Evolutionary conservation across 1,140 invertebrate species (phyloP).

Genomic region (Listronotus bonariensis): DNA sequence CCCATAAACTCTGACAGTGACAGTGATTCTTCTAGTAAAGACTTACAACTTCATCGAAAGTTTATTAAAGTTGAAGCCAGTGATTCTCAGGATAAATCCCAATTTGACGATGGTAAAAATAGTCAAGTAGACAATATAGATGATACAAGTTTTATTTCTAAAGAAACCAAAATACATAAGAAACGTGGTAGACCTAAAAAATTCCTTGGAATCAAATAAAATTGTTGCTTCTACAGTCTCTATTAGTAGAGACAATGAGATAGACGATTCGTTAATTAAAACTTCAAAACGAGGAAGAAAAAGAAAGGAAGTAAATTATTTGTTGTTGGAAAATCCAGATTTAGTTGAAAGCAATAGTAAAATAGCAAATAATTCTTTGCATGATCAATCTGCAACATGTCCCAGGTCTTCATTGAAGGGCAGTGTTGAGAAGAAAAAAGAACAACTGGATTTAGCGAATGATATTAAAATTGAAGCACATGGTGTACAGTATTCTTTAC

Average conservation of each 20-base stretch:
- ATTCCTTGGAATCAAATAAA: neutral
- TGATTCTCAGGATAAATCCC: too few species aligned
- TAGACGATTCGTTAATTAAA: neutral
- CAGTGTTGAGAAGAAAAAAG: neutral
- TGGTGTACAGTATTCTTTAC: too few species aligned
- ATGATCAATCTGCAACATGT: too few species aligned
- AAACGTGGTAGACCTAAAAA: conserved; percentile 13
- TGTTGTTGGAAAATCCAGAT: neutral
- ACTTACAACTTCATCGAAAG: too few species aligned
- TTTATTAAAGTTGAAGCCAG: neutral
- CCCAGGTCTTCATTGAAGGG: neutral
- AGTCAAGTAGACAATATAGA: neutral
- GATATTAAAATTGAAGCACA: neutral
- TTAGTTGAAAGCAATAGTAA: neutral
- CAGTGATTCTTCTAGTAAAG: too few species aligned
- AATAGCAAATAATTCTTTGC: neutral
- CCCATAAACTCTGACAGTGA: too few species aligned
- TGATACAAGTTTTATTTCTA: neutral
- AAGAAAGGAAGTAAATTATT: conserved; percentile 6
- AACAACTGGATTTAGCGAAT: too few species aligned
- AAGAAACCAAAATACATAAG: neutral
- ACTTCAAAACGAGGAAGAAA: conserved; percentile 7
- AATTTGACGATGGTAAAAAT: neutral
- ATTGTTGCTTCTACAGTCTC: neutral
- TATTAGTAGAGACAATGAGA: neutral